These are phyloP conservation scores for Sphecodes monilicornis DNA, from an alignment of 2,888 invertebrate genomes.

Conservation along the genomic window DNA sequence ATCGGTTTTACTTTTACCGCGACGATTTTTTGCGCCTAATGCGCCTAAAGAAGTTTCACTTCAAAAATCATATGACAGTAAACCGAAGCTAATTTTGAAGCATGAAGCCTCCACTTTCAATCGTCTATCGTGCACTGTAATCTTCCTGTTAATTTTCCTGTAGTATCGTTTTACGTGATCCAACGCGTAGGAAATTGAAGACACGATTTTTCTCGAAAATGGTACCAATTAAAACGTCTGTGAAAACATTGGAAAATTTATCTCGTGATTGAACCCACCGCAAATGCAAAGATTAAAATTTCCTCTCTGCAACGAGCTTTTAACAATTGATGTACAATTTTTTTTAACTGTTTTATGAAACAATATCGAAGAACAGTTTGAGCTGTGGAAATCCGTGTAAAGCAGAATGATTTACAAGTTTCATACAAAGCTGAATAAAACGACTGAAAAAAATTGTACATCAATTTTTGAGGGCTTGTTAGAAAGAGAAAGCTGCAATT, in stretches of 20 bases:
- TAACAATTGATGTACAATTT: not conserved
- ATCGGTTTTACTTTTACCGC: too few species aligned
- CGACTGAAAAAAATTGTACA: too few species aligned
- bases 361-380: too few species aligned
- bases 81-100: too few species aligned
- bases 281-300: not conserved
- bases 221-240: too few species aligned
- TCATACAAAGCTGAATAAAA: not conserved
- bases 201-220: not conserved
- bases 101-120: not conserved
- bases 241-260: not conserved
- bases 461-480: too few species aligned
- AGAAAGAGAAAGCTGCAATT: not conserved
- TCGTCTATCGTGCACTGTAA: not conserved
- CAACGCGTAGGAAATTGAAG: too few species aligned
- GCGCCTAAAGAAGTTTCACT: too few species aligned
- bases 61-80: not conserved
- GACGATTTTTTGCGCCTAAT: too few species aligned
- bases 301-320: not conserved
- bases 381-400: fast-evolving
- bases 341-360: not conserved
- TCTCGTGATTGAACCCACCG: too few species aligned
- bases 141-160: too few species aligned
- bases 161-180: not conserved
- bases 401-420: not conserved